Base-by-base conservation (phyloP, 1,140 invertebrate genomes). In the Ooceraea biroi region DNA sequence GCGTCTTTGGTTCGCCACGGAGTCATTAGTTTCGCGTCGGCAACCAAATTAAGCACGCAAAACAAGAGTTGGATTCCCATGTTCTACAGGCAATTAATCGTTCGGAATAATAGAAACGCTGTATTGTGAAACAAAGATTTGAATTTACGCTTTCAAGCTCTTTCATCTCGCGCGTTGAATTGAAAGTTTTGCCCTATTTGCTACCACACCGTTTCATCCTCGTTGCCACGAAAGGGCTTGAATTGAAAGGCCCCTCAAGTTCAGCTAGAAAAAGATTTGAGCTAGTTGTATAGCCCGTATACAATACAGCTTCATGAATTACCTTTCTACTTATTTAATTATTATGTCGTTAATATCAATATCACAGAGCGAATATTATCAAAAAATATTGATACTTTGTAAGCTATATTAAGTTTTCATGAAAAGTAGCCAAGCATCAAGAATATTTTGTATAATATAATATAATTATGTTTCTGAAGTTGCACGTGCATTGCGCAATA, bases 1-100 rank as follows among this genome's bases (percentile, higher is more conserved):
- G 14, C 25, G 58, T 78, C 25, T 57, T 46, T 68, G n/a, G 25
- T 44, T 14, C 7, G 61, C 46, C 19, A 19, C 30, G 1, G 44
- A 78, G 17, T 69, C 48, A 30, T 80, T 69, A 71, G 57, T 80
- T 69, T 44, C 50, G 3, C 36, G 36, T 30, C 36, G 25, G 17
- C 11, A 57, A 78, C 68, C 36, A 57, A 69, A 80, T 57, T 80
- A 36, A 65, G 10, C 46, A 30, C 25, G 46, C 17, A 8, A n/a
- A 46, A 25, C 30, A 61, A 77, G 52, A 55, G 19, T 8, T 0
- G 30, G 0, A 22, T 0, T 36, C 12, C 0, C 55, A 3, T 36
- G 46, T n/a, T 12, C 7, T 27, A 7, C 7, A 36, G 44, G 11
- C 50, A 36, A 71, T 46, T 71, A 80, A 71, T 80, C 61, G 46